A percentile compares a stretch with the other conserved stretches of the same genome.
Evolutionary conservation across 92 coral and sea anemone genomes (phyloP).

Genomic region (Epizoanthus scotinus): DNA sequence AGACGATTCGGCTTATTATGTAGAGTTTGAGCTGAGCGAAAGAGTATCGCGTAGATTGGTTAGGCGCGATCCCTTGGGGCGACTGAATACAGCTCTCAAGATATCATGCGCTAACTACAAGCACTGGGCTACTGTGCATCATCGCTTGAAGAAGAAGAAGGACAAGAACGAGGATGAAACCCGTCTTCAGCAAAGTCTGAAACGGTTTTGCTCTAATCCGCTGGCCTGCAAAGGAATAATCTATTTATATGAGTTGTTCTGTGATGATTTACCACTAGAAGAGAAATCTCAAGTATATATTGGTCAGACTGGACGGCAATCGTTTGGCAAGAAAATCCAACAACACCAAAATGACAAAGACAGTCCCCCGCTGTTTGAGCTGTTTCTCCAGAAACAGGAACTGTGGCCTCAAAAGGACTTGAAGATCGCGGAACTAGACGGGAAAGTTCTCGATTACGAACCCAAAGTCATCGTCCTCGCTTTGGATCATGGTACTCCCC

Average conservation of each 20-base stretch:
- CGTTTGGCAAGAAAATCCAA: slow-evolving; percentile 54
- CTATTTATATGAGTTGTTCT: slow-evolving; percentile 65
- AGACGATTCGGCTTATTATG: slow-evolving; percentile 43
- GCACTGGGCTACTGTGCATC: slow-evolving; percentile 68
- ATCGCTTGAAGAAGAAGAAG: slow-evolving; percentile 49
- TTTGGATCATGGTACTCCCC: slow-evolving; percentile 75
- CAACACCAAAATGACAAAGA: slow-evolving; percentile 55
- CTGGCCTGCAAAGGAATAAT: slow-evolving; percentile 74
- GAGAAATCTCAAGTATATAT: slow-evolving; percentile 71
- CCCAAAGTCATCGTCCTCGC: slow-evolving; percentile 71
- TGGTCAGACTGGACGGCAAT: slow-evolving; percentile 64
- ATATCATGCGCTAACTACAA: slow-evolving; percentile 75
- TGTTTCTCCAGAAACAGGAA: slow-evolving; percentile 62
- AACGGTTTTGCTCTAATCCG: slow-evolving; percentile 72
- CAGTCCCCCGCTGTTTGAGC: slow-evolving; percentile 58
- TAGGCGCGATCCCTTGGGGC: slow-evolving; percentile 55
- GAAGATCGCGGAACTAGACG: slow-evolving; percentile 38
- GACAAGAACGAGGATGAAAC: slow-evolving; percentile 60
- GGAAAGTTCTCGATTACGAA: slow-evolving; percentile 39
- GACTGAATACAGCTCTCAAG: slow-evolving; percentile 70
- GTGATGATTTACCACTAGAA: slow-evolving; percentile 41
- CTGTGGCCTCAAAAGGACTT: slow-evolving; percentile 53
- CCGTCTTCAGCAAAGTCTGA: slow-evolving; percentile 64
- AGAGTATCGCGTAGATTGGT: slow-evolving; percentile 47
- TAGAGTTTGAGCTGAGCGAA: slow-evolving; percentile 51